Conservation (phyloP, 2,888 invertebrate genomes). For the Eupithecia dodoneata region DNA sequence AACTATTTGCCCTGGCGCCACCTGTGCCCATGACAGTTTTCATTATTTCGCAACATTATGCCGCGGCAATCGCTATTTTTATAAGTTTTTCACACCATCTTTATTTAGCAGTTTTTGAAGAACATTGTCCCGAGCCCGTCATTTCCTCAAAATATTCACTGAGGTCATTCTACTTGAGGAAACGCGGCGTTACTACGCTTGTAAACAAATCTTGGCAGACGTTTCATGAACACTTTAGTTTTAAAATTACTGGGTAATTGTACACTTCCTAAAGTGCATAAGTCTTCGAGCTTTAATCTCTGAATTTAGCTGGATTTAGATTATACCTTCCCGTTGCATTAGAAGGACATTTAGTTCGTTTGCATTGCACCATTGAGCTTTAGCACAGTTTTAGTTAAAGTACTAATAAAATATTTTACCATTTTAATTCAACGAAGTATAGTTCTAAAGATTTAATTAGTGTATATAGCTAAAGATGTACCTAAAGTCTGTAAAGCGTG, state of each 20-base stretch:
- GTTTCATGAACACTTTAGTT: conserved; percentile 32
- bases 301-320: too few species aligned
- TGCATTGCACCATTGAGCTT: too few species aligned
- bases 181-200: conserved; percentile 45
- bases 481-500: too few species aligned
- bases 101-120: not conserved
- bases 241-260: conserved; percentile 12
- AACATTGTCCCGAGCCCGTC: conserved; percentile 20
- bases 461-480: too few species aligned
- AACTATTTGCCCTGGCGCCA: not conserved
- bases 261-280: conserved; percentile 10
- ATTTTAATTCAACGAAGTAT: too few species aligned
- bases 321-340: not conserved
- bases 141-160: conserved; percentile 11
- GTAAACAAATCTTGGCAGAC: conserved; percentile 43
- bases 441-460: too few species aligned
- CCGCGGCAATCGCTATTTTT: not conserved
- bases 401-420: too few species aligned
- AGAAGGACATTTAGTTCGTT: not conserved
- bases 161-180: conserved; percentile 47
- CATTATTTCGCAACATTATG: conserved; percentile 4
- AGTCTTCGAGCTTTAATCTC: too few species aligned
- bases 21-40: not conserved
- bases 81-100: not conserved
- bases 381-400: too few species aligned